Evolutionary conservation across 2,113 vertebrate genomes (phyloP), one percentile per base, ranked within the genome.

Genomic region (Mellivora capensis): DNA sequence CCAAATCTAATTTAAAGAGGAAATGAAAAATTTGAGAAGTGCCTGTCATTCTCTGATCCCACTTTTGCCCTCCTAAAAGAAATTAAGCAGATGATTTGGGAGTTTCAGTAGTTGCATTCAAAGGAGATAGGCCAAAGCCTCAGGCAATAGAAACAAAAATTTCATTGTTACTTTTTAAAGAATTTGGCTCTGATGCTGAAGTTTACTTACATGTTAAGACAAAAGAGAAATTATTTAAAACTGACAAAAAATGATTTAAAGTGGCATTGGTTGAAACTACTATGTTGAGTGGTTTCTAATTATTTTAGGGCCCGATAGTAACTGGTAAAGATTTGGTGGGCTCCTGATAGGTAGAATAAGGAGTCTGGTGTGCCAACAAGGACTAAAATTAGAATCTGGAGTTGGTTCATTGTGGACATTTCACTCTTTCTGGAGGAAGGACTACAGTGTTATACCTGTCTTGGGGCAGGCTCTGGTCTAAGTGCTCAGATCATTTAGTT

Each of bases 1-100:
- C 76, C 47, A 77, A 10, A 82, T 93, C 94, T 72, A 90, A 96
- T 88, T 95, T 76, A 81, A 95, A 94, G 47, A 89, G 47, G 88
- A 90, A 81, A 64, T 91, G 62, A 95, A 92, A 89, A 87, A 74
- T 90, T 49, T 39, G 42, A 85, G 69, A 76, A 61, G n/a, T 77
- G 14, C 18, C 69, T 83, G 21, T 44, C 59, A 44, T 69, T 74
- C 64, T 21, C 20, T 76, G 25, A 39, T 49, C 11, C 20, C 52
- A 11, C 1, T 15, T 0, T 10, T 6, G n/a, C 10, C 0, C 8
- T 7, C 14, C 8, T 14, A 44, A 34, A 54, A 39, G 57, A 85
- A 49, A 71, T 69, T 42, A 83, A 54, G 27, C 20, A 85, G 52
- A 49, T 37, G 59, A 39, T 71, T 69, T 92, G 77, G 54, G 54